Conservation (phyloP, 2,113 vertebrate species). For the Eudorcas thomsonii region DNA sequence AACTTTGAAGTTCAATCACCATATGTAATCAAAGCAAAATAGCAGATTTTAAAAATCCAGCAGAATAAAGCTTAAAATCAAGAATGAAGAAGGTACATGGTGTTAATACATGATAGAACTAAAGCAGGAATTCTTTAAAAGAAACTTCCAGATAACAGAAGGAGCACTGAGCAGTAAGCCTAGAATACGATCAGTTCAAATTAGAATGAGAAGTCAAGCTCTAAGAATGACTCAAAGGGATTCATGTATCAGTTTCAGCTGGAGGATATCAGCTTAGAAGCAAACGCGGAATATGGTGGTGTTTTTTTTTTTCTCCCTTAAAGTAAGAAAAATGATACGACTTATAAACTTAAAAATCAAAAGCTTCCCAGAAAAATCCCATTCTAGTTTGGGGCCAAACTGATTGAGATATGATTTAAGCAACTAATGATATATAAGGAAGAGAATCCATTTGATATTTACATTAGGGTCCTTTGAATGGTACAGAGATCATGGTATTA, state of each 20-base stretch:
- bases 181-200: not conserved
- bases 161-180: not conserved
- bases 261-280: not conserved
- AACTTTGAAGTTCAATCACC: not conserved
- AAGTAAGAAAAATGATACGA: not conserved
- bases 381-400: not conserved
- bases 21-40: not conserved
- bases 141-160: not conserved
- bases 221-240: not conserved
- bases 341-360: not conserved
- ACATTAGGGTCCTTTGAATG: not conserved
- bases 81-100: not conserved
- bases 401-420: not conserved
- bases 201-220: not conserved
- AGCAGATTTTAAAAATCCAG: not conserved
- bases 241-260: not conserved
- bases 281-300: not conserved
- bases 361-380: not conserved
- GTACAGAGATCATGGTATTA: not conserved
- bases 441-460: not conserved
- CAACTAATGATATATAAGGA: not conserved
- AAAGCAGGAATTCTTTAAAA: not conserved
- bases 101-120: not conserved
- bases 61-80: not conserved
- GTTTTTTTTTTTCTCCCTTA: not conserved